These are phyloP conservation scores for Acholoe squamosa DNA, from an alignment of 2,888 invertebrate genomes.

Conservation along the genomic window DNA sequence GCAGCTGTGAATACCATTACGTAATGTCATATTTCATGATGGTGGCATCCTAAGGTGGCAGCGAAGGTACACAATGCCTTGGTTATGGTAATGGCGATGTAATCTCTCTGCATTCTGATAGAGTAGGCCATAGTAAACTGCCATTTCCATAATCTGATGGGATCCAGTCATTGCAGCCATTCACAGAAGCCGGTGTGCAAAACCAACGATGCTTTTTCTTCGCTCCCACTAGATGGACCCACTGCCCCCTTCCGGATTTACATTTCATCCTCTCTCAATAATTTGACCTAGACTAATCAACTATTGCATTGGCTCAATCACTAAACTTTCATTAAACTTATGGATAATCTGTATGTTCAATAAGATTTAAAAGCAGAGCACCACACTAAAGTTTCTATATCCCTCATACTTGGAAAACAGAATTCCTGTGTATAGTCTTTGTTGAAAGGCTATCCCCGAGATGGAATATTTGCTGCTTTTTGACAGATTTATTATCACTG, in stretches of 20 bases:
- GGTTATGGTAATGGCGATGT: background rate
- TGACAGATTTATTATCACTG: background rate
- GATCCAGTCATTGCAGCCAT: background rate
- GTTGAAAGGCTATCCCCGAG: conserved; percentile 23
- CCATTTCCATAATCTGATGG: conserved; percentile 18
- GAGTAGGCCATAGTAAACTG: background rate
- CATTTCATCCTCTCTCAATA: background rate
- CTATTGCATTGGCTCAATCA: background rate
- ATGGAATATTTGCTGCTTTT: conserved; percentile 10
- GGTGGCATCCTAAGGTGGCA: too few species aligned
- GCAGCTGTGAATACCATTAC: too few species aligned
- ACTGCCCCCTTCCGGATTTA: background rate
- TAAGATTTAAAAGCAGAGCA: conserved; percentile 12
- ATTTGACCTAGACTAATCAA: background rate
- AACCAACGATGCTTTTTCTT: background rate
- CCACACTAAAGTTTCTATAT: conserved; percentile 1
- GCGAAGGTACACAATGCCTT: background rate
- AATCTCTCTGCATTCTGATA: background rate
- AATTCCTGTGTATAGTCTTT: background rate
- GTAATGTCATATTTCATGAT: too few species aligned
- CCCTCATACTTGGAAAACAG: background rate
- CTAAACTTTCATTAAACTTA: background rate
- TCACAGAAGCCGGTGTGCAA: background rate
- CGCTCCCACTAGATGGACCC: background rate
- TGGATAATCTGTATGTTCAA: background rate